Percentiles rank a stretch among this genome's conserved stretches.
Conservation (phyloP, 2,888 invertebrate genomes). For the Dorcus hopei region DNA sequence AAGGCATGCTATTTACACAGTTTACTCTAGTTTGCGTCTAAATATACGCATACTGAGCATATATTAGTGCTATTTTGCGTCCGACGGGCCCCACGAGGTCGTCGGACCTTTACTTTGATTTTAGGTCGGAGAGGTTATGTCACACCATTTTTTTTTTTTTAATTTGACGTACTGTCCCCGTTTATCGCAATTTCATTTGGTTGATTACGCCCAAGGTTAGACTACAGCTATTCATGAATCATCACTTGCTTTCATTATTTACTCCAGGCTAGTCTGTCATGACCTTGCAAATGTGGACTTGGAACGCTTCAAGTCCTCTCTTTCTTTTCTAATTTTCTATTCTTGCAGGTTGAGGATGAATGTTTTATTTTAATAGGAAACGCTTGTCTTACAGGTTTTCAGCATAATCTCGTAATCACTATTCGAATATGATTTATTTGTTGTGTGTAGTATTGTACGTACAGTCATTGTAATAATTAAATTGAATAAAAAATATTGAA, state of each 20-base stretch:
- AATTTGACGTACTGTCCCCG: slow-evolving; percentile 10
- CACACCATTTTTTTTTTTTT: slow-evolving; percentile 18
- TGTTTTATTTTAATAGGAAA: neutral
- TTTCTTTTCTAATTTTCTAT: slow-evolving; percentile 4
- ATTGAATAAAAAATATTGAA: neutral
- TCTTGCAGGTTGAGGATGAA: slow-evolving; percentile 8
- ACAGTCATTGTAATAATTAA: slow-evolving; percentile 12
- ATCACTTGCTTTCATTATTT: slow-evolving; percentile 26
- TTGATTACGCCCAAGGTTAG: neutral
- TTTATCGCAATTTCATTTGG: neutral
- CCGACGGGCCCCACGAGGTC: slow-evolving; percentile 3
- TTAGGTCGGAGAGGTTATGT: slow-evolving; percentile 21
- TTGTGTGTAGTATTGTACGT: slow-evolving; percentile 4
- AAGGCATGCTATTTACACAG: slow-evolving; percentile 35
- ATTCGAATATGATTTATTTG: slow-evolving; percentile 7
- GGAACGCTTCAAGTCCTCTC: slow-evolving; percentile 11
- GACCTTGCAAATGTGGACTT: slow-evolving; percentile 8
- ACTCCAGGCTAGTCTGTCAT: slow-evolving; percentile 10
- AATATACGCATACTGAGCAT: slow-evolving; percentile 11
- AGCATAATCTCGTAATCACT: neutral
- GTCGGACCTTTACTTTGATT: slow-evolving; percentile 14
- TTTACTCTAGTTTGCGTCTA: slow-evolving; percentile 14
- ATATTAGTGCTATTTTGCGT: neutral
- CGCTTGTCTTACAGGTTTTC: slow-evolving; percentile 14
- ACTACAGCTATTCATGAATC: slow-evolving; percentile 6